Percentiles rank a stretch among this genome's conserved stretches.
Conservation (phyloP, 1,140 invertebrate genomes). For the Formica exsecta region DNA sequence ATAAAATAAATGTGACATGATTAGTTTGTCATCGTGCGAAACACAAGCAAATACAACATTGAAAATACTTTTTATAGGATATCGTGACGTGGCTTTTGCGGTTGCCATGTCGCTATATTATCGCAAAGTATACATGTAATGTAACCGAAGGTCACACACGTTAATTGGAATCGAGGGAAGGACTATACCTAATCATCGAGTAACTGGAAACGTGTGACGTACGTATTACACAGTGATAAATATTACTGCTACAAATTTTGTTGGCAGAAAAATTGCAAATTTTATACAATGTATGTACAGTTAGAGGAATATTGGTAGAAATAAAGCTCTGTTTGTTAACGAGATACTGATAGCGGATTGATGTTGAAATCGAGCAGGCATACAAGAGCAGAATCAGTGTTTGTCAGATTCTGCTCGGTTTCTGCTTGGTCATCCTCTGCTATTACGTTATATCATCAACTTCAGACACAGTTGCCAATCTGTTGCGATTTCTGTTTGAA, state of each 20-base stretch:
- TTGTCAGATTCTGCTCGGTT: too few species aligned
- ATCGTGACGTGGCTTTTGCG: neutral
- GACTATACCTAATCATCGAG: neutral
- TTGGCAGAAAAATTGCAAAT: too few species aligned
- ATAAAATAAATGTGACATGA: slow-evolving; percentile 44
- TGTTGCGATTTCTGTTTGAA: too few species aligned
- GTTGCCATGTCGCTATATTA: neutral
- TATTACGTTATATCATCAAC: too few species aligned
- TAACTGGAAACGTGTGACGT: neutral
- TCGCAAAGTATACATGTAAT: neutral
- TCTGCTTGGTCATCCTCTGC: too few species aligned
- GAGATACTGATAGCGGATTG: too few species aligned
- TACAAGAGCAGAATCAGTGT: too few species aligned
- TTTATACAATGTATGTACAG: too few species aligned
- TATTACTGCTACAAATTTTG: neutral
- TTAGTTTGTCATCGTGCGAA: neutral
- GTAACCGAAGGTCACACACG: neutral
- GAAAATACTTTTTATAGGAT: neutral
- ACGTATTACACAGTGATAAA: neutral
- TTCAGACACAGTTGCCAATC: too few species aligned
- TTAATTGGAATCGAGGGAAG: slow-evolving; percentile 7
- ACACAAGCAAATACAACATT: neutral
- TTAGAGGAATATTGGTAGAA: too few species aligned
- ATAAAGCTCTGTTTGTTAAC: too few species aligned
- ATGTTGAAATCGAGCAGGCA: too few species aligned